Percentiles rank a stretch among this genome's conserved stretches.
Evolutionary conservation across 2,113 vertebrate genomes (phyloP).

Genomic region (Carassius auratus): DNA sequence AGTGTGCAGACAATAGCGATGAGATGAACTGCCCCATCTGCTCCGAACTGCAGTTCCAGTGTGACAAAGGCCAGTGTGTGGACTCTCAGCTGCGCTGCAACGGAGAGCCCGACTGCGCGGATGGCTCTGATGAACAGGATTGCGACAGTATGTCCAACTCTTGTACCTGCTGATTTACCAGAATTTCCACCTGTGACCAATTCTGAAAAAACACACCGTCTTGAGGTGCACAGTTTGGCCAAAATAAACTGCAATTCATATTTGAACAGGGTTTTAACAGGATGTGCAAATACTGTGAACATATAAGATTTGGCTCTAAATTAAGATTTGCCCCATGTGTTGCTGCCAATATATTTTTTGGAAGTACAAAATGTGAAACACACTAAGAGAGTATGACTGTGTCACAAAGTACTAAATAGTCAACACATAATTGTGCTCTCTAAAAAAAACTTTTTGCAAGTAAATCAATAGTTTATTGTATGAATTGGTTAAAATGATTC

Average conservation of each 20-base stretch:
- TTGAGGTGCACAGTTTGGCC: no score
- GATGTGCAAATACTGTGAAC: neutral
- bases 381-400: no score
- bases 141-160: slow-evolving; percentile 82
- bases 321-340: no score
- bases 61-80: slow-evolving; percentile 91
- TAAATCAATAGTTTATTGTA: neutral
- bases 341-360: no score
- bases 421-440: no score
- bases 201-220: neutral
- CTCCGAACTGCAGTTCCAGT: slow-evolving; percentile 89
- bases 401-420: no score
- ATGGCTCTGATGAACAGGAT: slow-evolving; percentile 91
- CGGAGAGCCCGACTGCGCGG: slow-evolving; percentile 90
- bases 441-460: no score
- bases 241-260: no score
- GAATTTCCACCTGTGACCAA: neutral
- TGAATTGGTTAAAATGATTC: neutral
- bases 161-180: neutral
- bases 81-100: slow-evolving; percentile 88
- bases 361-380: no score
- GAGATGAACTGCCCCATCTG: slow-evolving; percentile 92
- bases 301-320: no score
- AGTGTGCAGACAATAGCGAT: slow-evolving; percentile 93
- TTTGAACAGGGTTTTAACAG: neutral